Evolutionary conservation across 2,888 invertebrate genomes (phyloP).

Genomic region (Chymomyza procnemis): DNA sequence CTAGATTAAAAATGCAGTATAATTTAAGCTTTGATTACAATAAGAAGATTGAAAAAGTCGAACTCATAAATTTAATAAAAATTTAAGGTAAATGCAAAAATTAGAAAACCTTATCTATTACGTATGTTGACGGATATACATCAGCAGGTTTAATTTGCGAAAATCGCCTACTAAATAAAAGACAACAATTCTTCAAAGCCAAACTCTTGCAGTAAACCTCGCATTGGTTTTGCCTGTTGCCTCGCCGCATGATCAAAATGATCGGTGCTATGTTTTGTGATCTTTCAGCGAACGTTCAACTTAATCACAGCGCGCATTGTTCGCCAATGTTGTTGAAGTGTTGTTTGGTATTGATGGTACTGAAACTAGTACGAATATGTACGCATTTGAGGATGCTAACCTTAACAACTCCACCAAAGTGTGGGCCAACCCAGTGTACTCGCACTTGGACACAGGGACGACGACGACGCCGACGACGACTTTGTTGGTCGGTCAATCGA

Average conservation of each 20-base stretch:
- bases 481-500: constrained; percentile 37
- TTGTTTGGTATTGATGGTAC: not conserved
- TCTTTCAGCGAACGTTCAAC: constrained; percentile 66
- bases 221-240: constrained; percentile 24
- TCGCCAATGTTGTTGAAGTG: constrained; percentile 5
- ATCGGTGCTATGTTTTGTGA: constrained; percentile 70
- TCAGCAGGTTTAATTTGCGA: too few species aligned
- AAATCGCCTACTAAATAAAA: too few species aligned
- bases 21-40: too few species aligned
- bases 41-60: too few species aligned
- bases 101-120: too few species aligned
- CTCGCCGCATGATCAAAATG: constrained; percentile 53
- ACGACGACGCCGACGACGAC: too few species aligned
- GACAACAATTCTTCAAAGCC: too few species aligned
- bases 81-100: too few species aligned
- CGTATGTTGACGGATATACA: too few species aligned
- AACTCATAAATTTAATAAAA: too few species aligned
- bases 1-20: too few species aligned
- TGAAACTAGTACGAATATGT: not conserved
- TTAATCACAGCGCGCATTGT: constrained; percentile 71
- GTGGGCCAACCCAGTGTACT: not conserved
- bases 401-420: constrained; percentile 51
- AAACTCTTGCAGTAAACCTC: constrained; percentile 14
- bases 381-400: constrained; percentile 12
- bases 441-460: not conserved